Evolutionary conservation across 2,888 invertebrate species (phyloP), one percentile per base, ranked within the genome.

Genomic region (Siphonodentalium dalli): DNA sequence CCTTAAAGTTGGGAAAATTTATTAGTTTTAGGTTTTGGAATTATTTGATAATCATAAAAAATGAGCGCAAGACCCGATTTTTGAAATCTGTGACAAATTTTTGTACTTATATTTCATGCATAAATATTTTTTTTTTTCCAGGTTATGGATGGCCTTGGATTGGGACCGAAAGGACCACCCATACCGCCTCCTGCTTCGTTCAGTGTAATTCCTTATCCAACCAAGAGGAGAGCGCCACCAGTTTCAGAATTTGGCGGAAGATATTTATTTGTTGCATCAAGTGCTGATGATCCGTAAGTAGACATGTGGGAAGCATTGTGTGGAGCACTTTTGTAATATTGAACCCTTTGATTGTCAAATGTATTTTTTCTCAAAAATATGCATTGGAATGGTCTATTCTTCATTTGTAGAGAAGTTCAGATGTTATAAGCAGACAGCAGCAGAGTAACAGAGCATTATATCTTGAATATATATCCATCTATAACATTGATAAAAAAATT

Each of bases 141-240:
- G 78, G 78, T 82, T 15, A 50, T 82, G 44, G 80, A 82, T 68
- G 82, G 82, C 6, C 67, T 82, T 47, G 82, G 82, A 20, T 68
- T 81, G 9, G 82, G 82, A 26, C 75, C 76, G 0, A 68, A 66
- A 21, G 82, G 81, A 11, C 81, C 81, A 3, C 81, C 82, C 1
- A 75, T 82, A 6, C 82, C 82, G 8, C 81, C 80, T 3, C 69
- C 78, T 35, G 80, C 80, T n/a, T 56, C 64, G 21, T 82, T 82
- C 65, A 68, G 71, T 54, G 79, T 82, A 11, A 71, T 81, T 3
- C 79, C 78, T 5, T 82, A 76, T 65, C 82, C 82, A 11, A 77
- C 78, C 4, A 79, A 79, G 63, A 68, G 82, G 44, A 65, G 71
- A 48, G 72, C 78, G 0, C 79, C 81, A 15, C 70, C 71, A 43